Evolutionary conservation across 1,140 invertebrate genomes (phyloP), one percentile per base, ranked within the genome.

Genomic region (Trinorchestia longiramus): DNA sequence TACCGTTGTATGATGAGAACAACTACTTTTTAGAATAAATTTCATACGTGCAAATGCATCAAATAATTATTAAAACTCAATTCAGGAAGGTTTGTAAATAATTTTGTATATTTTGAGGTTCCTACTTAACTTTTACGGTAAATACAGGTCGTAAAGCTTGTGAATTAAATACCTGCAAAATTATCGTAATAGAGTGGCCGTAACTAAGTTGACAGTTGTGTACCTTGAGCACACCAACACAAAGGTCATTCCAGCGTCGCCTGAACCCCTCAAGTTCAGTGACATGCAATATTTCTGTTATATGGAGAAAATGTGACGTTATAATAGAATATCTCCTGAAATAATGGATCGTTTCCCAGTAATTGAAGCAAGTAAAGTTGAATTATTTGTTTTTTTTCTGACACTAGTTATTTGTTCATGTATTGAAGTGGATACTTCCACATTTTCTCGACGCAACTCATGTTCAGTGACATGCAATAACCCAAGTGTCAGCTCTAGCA

Each of bases 201-300:
- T 36, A 77, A 77, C 62, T 77, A 36, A 28, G 15, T 19, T 1
- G 62, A 77, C 36, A 77, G 36, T 36, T 19, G 62, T 23, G 62
- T 11, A 28, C 28, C 1, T 77, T 77, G 62, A 11, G 62, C 28
- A 77, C 11, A 28, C 15, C 62, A 77, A 28, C 62, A 77, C 62
- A 77, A 77, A 23, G 62, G 3, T 3, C 11, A 77, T 28, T 77
- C 15, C 15, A 11, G 28, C 62, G 62, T 15, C 62, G 15, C 62
- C 36, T 28, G 11, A 77, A 19, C 62, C 62, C 62, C 62, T 77
- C 62, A 90, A 42, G n/a, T 42, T 11, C 88, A 90, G 88, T 90
- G 88, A 90, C 88, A 90, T 90, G 88, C 88, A 42, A 42, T 90
- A 90, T n/a, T n/a, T n/a, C n/a, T n/a, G n/a, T n/a, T n/a, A n/a